Conservation (phyloP, 2,797 vertebrate species). For the Syncerus caffer region DNA sequence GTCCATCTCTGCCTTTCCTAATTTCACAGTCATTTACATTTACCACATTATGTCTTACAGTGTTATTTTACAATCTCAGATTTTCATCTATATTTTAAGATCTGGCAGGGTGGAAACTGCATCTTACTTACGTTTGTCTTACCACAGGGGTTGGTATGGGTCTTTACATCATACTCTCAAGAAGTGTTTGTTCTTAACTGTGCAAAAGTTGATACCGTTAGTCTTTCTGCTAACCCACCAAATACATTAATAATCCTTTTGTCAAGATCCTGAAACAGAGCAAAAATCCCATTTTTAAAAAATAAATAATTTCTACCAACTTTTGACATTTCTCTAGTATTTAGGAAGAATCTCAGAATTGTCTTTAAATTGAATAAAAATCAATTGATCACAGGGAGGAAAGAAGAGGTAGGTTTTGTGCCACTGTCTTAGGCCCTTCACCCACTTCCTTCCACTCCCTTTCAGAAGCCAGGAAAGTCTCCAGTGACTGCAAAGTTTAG, state of each 20-base stretch:
- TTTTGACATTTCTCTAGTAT: neutral
- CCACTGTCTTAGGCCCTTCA: neutral
- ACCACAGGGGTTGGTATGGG: neutral
- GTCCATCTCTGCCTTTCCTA: neutral
- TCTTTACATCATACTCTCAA: neutral
- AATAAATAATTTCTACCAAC: neutral
- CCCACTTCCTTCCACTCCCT: neutral
- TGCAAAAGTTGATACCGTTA: neutral
- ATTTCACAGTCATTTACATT: neutral
- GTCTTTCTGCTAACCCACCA: neutral
- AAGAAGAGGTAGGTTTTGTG: neutral
- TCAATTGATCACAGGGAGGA: neutral
- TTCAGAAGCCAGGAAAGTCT: neutral
- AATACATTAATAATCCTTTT: neutral
- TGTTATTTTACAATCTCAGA: neutral
- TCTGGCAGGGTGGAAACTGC: neutral
- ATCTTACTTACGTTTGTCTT: neutral
- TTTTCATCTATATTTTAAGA: neutral
- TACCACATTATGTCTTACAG: neutral
- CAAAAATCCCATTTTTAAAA: neutral
- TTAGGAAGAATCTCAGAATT: slow-evolving; percentile 20
- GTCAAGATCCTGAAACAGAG: neutral
- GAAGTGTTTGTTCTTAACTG: neutral
- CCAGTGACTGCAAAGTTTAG: neutral
- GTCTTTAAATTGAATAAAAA: slow-evolving; percentile 39